Conservation (phyloP, 2,888 invertebrate species). For the Campoplex capitator region DNA sequence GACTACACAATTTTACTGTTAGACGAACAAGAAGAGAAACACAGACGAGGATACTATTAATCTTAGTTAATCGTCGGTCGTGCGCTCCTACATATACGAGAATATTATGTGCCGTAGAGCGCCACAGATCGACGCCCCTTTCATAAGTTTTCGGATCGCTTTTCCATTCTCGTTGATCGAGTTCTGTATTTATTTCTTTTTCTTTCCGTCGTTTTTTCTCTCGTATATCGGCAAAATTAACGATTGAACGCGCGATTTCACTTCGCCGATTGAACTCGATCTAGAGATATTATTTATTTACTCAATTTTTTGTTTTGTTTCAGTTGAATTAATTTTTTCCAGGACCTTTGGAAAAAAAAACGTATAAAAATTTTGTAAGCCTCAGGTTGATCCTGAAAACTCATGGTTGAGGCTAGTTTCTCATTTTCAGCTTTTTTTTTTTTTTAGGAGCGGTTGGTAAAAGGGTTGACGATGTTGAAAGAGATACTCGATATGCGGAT, state of each 20-base stretch:
- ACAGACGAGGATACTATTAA: not conserved
- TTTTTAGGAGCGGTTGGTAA: not conserved
- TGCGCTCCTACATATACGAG: conserved; percentile 27
- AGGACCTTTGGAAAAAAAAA: not conserved
- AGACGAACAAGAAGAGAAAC: not conserved
- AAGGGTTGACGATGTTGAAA: not conserved
- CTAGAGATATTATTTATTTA: not conserved
- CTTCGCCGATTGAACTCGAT: not conserved
- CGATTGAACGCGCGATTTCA: not conserved
- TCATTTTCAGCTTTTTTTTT: not conserved
- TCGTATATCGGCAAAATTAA: not conserved
- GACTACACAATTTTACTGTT: not conserved
- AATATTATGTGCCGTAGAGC: conserved; percentile 25
- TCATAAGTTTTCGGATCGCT: conserved; percentile 16
- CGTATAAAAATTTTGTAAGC: not conserved
- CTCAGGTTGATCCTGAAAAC: not conserved
- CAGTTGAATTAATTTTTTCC: not conserved
- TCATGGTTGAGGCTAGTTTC: not conserved
- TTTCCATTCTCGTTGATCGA: not conserved
- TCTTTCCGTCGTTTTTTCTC: conserved; percentile 25
- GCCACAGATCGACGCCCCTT: not conserved
- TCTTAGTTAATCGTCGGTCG: conserved; percentile 28
- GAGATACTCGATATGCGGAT: conserved; percentile 19
- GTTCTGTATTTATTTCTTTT: not conserved
- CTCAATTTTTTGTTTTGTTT: not conserved